Base-by-base conservation (phyloP, 1,140 invertebrate species). In the Brachionus asplanchnoidis region DNA sequence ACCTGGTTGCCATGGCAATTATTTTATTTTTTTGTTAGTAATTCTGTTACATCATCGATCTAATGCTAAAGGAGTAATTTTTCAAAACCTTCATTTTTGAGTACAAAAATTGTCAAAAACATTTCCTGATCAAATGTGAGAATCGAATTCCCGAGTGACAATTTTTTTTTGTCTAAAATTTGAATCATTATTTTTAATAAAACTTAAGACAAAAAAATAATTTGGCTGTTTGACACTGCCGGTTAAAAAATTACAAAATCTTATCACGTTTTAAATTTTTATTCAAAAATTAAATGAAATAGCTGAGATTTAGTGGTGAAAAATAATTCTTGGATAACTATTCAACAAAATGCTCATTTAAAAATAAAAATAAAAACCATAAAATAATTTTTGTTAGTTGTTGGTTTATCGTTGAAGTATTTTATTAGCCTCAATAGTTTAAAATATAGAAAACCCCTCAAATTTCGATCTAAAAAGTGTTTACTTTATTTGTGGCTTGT, bases 391-490 rank as follows among this genome's bases (percentile, higher is more conserved):
- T 20, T 17, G 8, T 42, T 42, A 42, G 40, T 73, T 42, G 20
- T 42, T n/a, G 17, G 20, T 40, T 42, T 20, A 73, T 17, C 7
- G 11, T n/a, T 73, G 68, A 73, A 73, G 68, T 73, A 73, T 73
- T 73, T 73, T 44, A 73, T 73, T 73, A 73, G 36, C 68, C 68
- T 73, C 36, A 73, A 73, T 73, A 73, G 40, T 32, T 68, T 28
- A 68, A 40, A 32, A 20, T n/a, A 73, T 9, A 11, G 53, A 60
- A 60, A 60, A 60, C 53, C 53, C 46, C 46, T 14, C 14, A 53
- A 50, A 17, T 14, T 53, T 53, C 17, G 11, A 14, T 60, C 53
- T 20, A 23, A 60, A 60, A 8, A 20, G n/a, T 60, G 20, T 60
- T 60, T 60, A 60, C 53, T 23, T 60, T 20, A 60, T 60, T 60